phyloP scores from a whole-genome alignment of 2,113 vertebrate species.

The Ophiodon elongatus region DNA sequence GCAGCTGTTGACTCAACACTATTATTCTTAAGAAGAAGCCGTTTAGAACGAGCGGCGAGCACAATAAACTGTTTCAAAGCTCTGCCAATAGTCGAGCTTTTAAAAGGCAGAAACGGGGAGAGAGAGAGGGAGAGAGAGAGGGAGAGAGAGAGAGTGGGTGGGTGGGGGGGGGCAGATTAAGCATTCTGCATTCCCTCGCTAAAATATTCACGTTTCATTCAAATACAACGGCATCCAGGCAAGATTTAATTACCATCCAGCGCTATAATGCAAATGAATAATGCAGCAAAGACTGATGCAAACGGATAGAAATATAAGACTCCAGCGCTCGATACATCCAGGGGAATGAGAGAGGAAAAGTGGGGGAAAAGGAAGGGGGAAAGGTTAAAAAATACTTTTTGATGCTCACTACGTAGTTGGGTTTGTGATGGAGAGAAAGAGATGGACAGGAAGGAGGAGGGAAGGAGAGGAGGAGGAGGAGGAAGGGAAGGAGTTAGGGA shows the following conservation, averaged over 20 bases:
- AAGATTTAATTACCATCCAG: slow-evolving; percentile 85
- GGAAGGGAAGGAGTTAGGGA: slow-evolving; percentile 3
- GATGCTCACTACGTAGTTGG: slow-evolving; percentile 35
- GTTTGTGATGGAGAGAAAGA: slow-evolving; percentile 40
- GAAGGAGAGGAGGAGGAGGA: background rate
- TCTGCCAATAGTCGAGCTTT: slow-evolving; percentile 63
- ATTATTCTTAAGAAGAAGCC: slow-evolving; percentile 71
- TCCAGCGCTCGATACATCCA: slow-evolving; percentile 32
- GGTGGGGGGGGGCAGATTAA: slow-evolving; percentile 67
- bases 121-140: background rate
- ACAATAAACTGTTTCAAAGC: slow-evolving; percentile 73
- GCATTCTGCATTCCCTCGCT: slow-evolving; percentile 77
- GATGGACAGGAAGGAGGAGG: slow-evolving; percentile 40
- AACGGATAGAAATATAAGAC: slow-evolving; percentile 83
- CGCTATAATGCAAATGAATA: slow-evolving; percentile 86
- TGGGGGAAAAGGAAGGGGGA: slow-evolving; percentile 16
- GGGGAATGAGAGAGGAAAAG: slow-evolving; percentile 21
- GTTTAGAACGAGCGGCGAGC: slow-evolving; percentile 56
- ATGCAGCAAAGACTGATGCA: slow-evolving; percentile 86
- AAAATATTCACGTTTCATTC: slow-evolving; percentile 87
- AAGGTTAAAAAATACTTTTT: slow-evolving; percentile 49
- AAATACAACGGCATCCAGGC: slow-evolving; percentile 82
- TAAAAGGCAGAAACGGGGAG: slow-evolving; percentile 49
- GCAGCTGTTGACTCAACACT: slow-evolving; percentile 73
- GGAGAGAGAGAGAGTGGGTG: background rate